phyloP scores from a whole-genome alignment of 37 sponge, comb jelly and placozoan species.

The Chondrilla cf. caribensis region DNA sequence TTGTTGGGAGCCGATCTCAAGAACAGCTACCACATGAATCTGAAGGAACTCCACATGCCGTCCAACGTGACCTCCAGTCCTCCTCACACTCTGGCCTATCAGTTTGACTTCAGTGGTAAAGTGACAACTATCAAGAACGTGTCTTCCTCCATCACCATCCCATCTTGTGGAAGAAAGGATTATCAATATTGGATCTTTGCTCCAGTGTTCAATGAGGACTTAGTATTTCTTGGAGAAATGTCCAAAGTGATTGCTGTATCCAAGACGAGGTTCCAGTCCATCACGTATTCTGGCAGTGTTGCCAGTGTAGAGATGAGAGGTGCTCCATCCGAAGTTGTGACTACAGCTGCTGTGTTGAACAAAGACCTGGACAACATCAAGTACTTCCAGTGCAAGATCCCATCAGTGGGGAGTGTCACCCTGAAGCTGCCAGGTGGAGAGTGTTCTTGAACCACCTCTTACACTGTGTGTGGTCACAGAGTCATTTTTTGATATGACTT shows the following conservation, averaged over 20 bases:
- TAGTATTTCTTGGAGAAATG: constrained; percentile 67
- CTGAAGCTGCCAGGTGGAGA: constrained; percentile 16
- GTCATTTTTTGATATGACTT: no score
- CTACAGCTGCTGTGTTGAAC: not conserved
- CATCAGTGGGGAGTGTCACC: constrained; percentile 20
- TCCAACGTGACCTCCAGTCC: no score
- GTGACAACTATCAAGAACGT: constrained; percentile 8
- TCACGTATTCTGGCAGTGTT: not conserved
- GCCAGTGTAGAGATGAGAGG: constrained; percentile 39
- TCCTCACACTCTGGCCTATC: constrained; percentile 10
- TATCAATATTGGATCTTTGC: constrained; percentile 61
- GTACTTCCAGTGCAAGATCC: constrained; percentile 42
- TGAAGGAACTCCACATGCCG: no score
- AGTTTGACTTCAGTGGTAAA: constrained; percentile 19
- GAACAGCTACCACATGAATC: no score
- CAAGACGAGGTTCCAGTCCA: constrained; percentile 33
- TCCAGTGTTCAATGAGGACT: constrained; percentile 26
- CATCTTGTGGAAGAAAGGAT: constrained; percentile 34
- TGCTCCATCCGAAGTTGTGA: constrained; percentile 53
- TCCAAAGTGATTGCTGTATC: constrained; percentile 58
- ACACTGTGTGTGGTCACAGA: no score
- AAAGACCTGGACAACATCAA: constrained; percentile 11
- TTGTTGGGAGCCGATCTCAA: no score
- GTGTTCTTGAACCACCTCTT: not conserved
- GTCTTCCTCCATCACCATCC: constrained; percentile 7